phyloP scores from a whole-genome alignment of 2,888 invertebrate species.

The Eupeodes luniger region DNA sequence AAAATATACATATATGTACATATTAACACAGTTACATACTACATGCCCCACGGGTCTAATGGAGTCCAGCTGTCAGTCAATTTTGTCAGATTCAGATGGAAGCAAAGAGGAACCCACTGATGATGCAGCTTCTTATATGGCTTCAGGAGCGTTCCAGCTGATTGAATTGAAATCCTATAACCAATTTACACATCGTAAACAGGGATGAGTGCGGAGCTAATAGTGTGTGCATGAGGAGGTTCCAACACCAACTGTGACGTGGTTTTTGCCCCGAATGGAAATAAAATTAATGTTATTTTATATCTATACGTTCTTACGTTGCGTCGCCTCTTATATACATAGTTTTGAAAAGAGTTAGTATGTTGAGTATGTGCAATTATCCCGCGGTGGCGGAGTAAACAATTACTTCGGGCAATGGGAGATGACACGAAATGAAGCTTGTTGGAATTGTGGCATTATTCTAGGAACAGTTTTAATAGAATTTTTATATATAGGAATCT shows the following conservation, averaged over 20 bases:
- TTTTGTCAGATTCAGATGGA: constrained; percentile 69
- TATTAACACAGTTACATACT: not conserved
- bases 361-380: constrained; percentile 51
- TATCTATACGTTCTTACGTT: not conserved
- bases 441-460: not conserved
- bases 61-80: constrained; percentile 71
- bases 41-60: constrained; percentile 67
- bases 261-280: constrained; percentile 25
- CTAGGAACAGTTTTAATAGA: not conserved
- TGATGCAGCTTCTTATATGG: constrained; percentile 18
- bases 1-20: not conserved
- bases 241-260: constrained; percentile 27
- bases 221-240: constrained; percentile 28
- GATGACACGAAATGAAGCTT: constrained; percentile 53
- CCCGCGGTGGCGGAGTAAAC: constrained; percentile 47
- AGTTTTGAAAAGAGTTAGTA: not conserved
- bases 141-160: constrained; percentile 35
- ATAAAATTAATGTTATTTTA: constrained; percentile 58
- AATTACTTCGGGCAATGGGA: constrained; percentile 35
- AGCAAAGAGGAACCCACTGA: not conserved
- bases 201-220: constrained; percentile 49
- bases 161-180: constrained; percentile 65
- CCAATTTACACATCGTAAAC: constrained; percentile 64
- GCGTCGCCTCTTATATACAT: constrained; percentile 7
- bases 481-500: not conserved